A percentile compares a stretch with the other conserved stretches of the same genome.
These are phyloP conservation scores for Dermolepida albohirtum DNA, from an alignment of 2,888 invertebrate genomes.

Conservation along the genomic window DNA sequence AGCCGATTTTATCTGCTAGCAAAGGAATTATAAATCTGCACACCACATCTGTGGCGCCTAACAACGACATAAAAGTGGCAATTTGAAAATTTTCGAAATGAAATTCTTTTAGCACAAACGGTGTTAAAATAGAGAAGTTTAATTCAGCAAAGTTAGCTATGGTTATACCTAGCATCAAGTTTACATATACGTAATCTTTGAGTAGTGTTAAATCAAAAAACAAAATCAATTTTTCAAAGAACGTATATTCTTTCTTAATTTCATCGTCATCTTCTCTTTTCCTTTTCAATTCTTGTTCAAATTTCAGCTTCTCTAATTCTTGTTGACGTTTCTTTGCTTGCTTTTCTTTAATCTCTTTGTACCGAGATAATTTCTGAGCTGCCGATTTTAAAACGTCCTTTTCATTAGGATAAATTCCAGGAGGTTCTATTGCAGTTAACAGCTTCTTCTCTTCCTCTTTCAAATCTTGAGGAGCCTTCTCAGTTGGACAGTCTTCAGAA, in stretches of 20 bases:
- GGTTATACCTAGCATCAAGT: conserved; percentile 78
- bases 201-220: conserved; percentile 80
- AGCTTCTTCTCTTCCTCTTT: conserved; percentile 66
- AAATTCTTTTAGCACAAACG: conserved; percentile 78
- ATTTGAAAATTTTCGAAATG: conserved; percentile 72
- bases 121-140: conserved; percentile 79
- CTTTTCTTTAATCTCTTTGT: conserved; percentile 53
- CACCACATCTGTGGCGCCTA: conserved; percentile 74
- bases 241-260: conserved; percentile 62
- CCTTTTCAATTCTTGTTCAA: conserved; percentile 38
- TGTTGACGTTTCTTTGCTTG: conserved; percentile 38
- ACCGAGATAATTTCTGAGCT: conserved; percentile 68
- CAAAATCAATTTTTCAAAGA: conserved; percentile 70
- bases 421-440: conserved; percentile 51
- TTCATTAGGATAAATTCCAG: conserved; percentile 59
- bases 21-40: conserved; percentile 77
- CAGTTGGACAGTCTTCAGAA: conserved; percentile 56
- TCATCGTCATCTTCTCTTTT: conserved; percentile 50
- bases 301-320: conserved; percentile 36
- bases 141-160: conserved; percentile 78
- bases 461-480: conserved; percentile 64
- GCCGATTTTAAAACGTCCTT: conserved; percentile 71
- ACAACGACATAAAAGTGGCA: conserved; percentile 76
- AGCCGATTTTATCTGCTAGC: conserved; percentile 75
- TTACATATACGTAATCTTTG: conserved; percentile 76